These are phyloP conservation scores for Drosophila nr. perissopoda DNA, from an alignment of 2,888 invertebrate species.

Conservation along the genomic window DNA sequence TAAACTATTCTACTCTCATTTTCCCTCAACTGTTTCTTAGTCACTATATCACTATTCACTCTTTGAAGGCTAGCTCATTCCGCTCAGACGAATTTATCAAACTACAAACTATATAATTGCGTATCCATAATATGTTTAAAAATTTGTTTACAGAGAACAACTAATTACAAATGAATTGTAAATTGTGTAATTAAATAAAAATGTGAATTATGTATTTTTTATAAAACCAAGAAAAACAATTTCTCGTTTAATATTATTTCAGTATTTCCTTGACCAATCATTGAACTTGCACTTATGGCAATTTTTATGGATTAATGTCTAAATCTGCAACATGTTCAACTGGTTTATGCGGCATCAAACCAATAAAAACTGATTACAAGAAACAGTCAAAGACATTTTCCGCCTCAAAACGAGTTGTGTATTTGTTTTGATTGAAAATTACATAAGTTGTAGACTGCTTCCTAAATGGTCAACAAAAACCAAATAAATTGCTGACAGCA, in stretches of 20 bases:
- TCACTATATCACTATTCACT: constrained; percentile 54
- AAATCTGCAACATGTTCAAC: constrained; percentile 55
- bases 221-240: constrained; percentile 63
- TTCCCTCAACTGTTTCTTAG: constrained; percentile 49
- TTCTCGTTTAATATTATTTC: not conserved
- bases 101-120: constrained; percentile 54
- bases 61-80: constrained; percentile 56
- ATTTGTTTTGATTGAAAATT: constrained; percentile 60
- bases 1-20: constrained; percentile 20
- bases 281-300: constrained; percentile 66
- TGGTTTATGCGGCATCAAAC: constrained; percentile 57
- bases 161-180: constrained; percentile 54
- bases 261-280: constrained; percentile 47
- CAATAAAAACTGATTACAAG: constrained; percentile 50
- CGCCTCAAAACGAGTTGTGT: constrained; percentile 54
- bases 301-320: constrained; percentile 45
- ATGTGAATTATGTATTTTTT: constrained; percentile 79
- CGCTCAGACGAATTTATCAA: constrained; percentile 72
- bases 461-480: constrained; percentile 54
- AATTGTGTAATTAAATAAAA: constrained; percentile 69
- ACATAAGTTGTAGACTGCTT: constrained; percentile 56
- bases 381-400: constrained; percentile 54
- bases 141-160: constrained; percentile 66
- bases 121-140: constrained; percentile 44
- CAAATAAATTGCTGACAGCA: constrained; percentile 15